Percentiles rank a stretch among this genome's conserved stretches.
phyloP scores from a whole-genome alignment of 2,797 vertebrate species.

The Leptodactylus fallax region DNA sequence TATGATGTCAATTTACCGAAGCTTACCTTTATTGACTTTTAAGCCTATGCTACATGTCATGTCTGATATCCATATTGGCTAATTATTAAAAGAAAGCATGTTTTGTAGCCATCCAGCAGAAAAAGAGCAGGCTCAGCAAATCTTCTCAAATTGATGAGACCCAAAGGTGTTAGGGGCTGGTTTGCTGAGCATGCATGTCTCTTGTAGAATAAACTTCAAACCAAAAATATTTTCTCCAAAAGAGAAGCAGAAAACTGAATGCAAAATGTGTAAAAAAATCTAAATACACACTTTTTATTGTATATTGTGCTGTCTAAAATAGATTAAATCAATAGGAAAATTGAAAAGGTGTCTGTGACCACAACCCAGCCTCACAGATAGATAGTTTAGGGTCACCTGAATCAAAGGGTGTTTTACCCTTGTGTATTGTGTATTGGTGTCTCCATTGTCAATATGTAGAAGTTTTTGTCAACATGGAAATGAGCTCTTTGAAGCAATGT shows the following conservation, averaged over 20 bases:
- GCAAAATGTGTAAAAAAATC: not conserved
- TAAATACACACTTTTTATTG: not conserved
- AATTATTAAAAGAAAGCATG: not conserved
- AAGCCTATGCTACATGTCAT: not conserved
- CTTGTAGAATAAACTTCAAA: not conserved
- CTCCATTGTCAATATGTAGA: too few species aligned
- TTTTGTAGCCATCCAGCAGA: not conserved
- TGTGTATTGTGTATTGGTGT: too few species aligned
- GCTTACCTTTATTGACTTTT: not conserved
- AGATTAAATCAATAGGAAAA: not conserved
- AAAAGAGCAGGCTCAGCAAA: conserved; percentile 23
- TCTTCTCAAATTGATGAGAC: conserved; percentile 26
- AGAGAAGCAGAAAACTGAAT: not conserved
- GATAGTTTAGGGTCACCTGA: too few species aligned
- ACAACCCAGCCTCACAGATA: too few species aligned
- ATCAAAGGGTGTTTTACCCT: too few species aligned
- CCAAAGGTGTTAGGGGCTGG: conserved; percentile 24
- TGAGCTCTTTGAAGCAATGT: too few species aligned
- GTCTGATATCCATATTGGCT: not conserved
- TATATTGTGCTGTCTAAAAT: not conserved
- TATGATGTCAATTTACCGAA: not conserved
- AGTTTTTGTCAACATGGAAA: too few species aligned
- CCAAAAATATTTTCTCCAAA: not conserved
- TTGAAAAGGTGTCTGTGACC: not conserved
- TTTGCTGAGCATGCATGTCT: conserved; percentile 11